Conservation (phyloP, 2,113 vertebrate genomes). For the Calyptomena viridis region DNA sequence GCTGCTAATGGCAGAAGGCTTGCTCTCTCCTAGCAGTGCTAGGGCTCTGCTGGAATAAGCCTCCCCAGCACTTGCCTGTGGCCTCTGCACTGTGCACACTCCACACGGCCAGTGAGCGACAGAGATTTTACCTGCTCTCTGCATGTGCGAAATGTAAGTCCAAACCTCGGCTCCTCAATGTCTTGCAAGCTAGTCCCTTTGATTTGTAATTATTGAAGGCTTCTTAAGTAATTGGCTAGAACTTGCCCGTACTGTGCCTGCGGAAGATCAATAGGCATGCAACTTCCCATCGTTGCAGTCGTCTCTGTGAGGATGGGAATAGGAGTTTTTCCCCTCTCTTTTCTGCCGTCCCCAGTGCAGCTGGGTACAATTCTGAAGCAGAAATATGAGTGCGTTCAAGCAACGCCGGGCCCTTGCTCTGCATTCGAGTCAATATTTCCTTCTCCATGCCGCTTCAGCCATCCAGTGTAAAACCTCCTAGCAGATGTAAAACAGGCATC, state of each 20-base stretch:
- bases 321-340: background rate
- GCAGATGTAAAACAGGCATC: conserved; percentile 35
- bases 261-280: background rate
- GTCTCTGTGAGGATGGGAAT: background rate
- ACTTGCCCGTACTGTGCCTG: conserved; percentile 1
- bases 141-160: conserved; percentile 32
- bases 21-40: background rate
- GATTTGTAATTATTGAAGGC: background rate
- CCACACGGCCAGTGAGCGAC: conserved; percentile 31
- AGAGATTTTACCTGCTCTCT: conserved; percentile 40
- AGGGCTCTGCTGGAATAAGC: background rate
- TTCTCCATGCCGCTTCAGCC: conserved; percentile 15
- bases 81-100: conserved; percentile 45
- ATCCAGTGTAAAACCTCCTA: conserved; percentile 2
- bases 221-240: conserved; percentile 12
- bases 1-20: conserved; percentile 28
- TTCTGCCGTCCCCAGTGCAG: background rate
- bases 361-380: conserved; percentile 5
- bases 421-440: background rate
- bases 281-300: background rate
- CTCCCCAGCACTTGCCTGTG: conserved; percentile 19
- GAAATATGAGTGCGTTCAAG: background rate
- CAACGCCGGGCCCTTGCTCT: background rate
- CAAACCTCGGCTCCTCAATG: background rate
- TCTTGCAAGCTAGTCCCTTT: background rate